Evolutionary conservation across 1,140 invertebrate genomes (phyloP).

Genomic region (Procambarus clarkii): DNA sequence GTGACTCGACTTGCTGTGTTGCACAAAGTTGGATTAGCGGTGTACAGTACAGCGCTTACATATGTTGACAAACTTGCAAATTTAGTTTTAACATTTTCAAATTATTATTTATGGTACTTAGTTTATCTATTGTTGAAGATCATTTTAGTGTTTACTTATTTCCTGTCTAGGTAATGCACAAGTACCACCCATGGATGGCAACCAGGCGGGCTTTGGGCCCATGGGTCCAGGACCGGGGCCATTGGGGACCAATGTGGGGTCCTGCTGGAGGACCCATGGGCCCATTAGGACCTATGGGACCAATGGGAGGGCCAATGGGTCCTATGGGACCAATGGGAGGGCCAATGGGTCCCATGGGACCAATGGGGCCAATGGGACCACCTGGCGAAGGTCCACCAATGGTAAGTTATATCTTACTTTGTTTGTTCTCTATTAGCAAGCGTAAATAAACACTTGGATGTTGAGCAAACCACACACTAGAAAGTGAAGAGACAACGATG

Average conservation of each 20-base stretch:
- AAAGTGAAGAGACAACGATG: too few species aligned
- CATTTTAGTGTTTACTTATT: too few species aligned
- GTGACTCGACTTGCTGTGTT: too few species aligned
- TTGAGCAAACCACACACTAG: too few species aligned
- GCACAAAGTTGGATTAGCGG: too few species aligned
- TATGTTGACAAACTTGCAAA: too few species aligned
- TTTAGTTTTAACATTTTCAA: too few species aligned
- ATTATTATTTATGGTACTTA: too few species aligned
- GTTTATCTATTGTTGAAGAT: too few species aligned
- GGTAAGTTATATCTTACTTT: conserved; percentile 24
- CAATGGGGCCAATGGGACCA: conserved; percentile 71
- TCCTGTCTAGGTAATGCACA: conserved; percentile 38
- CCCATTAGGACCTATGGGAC: conserved; percentile 80
- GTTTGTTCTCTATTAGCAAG: background rate
- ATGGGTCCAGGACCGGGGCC: conserved; percentile 53
- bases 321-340: conserved; percentile 66
- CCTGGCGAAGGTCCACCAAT: conserved; percentile 68
- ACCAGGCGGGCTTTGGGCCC: conserved; percentile 51
- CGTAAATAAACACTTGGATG: too few species aligned
- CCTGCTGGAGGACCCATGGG: conserved; percentile 72
- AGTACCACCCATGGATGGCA: conserved; percentile 39
- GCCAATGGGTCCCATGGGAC: conserved; percentile 72
- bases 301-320: conserved; percentile 75
- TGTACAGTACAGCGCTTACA: too few species aligned
- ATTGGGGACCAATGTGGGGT: conserved; percentile 72